Evolutionary conservation across 1,140 invertebrate species (phyloP).

Genomic region (Pseudomyrmex gracilis): DNA sequence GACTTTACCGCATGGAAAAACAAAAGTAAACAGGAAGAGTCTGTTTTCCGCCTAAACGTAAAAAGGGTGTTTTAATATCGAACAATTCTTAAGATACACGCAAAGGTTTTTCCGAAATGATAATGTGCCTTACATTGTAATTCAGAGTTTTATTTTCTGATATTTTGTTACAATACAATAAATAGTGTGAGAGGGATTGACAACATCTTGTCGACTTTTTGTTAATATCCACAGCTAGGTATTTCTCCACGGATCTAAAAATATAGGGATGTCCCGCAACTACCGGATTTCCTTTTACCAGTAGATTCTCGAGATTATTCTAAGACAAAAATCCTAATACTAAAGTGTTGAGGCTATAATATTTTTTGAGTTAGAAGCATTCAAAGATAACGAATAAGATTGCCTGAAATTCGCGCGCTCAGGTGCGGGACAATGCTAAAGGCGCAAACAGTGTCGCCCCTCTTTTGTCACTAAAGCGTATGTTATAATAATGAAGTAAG

Average conservation of each 20-base stretch:
- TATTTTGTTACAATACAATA: conserved; percentile 74
- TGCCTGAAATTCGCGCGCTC: too few species aligned
- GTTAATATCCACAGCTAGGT: conserved; percentile 54
- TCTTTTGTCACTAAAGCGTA: too few species aligned
- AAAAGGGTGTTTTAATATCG: background rate
- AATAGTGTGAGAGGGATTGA: conserved; percentile 70
- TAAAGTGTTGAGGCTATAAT: too few species aligned
- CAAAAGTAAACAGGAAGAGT: background rate
- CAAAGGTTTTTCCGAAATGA: background rate
- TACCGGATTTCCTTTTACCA: too few species aligned
- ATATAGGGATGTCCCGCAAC: too few species aligned
- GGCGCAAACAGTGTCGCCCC: too few species aligned
- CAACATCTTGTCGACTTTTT: conserved; percentile 46
- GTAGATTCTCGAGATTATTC: too few species aligned
- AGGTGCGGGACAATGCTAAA: too few species aligned
- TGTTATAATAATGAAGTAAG: too few species aligned
- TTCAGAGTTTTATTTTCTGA: conserved; percentile 59
- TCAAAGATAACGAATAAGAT: too few species aligned
- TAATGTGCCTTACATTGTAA: conserved; percentile 17
- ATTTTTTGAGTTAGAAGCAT: too few species aligned
- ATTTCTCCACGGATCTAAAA: conserved; percentile 40
- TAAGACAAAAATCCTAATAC: too few species aligned
- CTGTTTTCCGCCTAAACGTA: background rate
- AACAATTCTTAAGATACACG: background rate
- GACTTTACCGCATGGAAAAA: background rate